Evolutionary conservation across 2,113 vertebrate genomes (phyloP), one percentile per base, ranked within the genome.

Genomic region (Empidonax traillii): DNA sequence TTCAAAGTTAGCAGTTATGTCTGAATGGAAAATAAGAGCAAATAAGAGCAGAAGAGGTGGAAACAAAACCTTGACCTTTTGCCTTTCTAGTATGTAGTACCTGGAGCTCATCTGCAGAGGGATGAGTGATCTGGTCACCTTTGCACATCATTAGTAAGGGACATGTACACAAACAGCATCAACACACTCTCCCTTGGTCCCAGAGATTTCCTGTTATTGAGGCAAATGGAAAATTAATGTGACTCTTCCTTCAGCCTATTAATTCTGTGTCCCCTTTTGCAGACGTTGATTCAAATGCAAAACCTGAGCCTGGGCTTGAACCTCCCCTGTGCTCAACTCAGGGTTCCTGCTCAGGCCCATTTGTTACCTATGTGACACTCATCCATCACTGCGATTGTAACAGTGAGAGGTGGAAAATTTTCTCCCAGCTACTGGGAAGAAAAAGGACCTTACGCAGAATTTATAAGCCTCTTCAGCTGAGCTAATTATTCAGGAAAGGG

Each of bases 401-500:
- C 10, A 51, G 79, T 23, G 22, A 90, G 73, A 89, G 76, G 47
- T 77, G 76, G 90, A 89, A 93, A 85, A 82, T 82, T 81, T 90
- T 67, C 65, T 53, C 71, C 68, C 49, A 15, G 1, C 46, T 85
- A 30, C 56, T 75, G 1, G 0, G 90, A 78, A 89, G 61, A 66
- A 81, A 86, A 93, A 58, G n/a, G 66, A 67, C 56, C 61, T 71
- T 43, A 65, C 17, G 0, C 43, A 68, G 88, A 72, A 85, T 89
- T 76, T 33, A 75, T 90, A 89, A 89, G 66, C 84, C 89, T 39
- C 75, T 92, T 96, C 89, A 95, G 69, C 90, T 62, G 66, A 87
- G 62, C 80, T 94, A 94, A 96, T 95, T 96, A 91, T 80, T 95
- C 91, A 89, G 85, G 59, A 63, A 82, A 85, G 3, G 16, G 56